Percentiles rank a stretch among this genome's conserved stretches.
phyloP scores from a whole-genome alignment of 2,888 invertebrate species.

The Lingula anatina region DNA sequence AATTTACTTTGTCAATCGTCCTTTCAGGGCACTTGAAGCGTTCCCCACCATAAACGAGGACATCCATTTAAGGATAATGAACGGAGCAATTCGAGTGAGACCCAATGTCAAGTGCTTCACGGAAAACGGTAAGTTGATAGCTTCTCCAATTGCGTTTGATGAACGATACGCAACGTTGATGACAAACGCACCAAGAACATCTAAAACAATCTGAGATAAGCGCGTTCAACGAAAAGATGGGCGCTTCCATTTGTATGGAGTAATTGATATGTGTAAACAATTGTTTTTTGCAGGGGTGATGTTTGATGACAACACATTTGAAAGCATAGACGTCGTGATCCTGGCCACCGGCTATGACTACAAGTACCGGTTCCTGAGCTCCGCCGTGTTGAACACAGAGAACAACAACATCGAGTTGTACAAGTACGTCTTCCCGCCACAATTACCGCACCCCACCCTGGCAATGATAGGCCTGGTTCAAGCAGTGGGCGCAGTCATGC shows the following conservation, averaged over 20 bases:
- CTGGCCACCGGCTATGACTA: constrained; percentile 53
- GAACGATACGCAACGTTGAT: too few relatives aligned
- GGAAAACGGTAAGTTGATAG: too few relatives aligned
- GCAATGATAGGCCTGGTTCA: constrained; percentile 52
- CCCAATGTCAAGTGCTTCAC: constrained; percentile 36
- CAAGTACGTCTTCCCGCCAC: constrained; percentile 52
- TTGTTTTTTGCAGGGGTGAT: constrained; percentile 27
- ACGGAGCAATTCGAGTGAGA: constrained; percentile 43
- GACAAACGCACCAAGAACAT: too few relatives aligned
- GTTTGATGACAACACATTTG: constrained; percentile 40
- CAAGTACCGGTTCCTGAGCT: constrained; percentile 41
- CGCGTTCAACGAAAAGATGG: too few relatives aligned
- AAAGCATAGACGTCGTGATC: constrained; percentile 44
- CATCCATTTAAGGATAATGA: constrained; percentile 52
- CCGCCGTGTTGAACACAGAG: constrained; percentile 22
- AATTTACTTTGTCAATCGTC: too few relatives aligned
- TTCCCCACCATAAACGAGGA: constrained; percentile 54
- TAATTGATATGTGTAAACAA: too few relatives aligned
- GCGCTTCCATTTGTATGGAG: too few relatives aligned
- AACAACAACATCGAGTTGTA: constrained; percentile 48
- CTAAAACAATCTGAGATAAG: too few relatives aligned
- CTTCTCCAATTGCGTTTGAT: too few relatives aligned
- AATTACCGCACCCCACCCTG: constrained; percentile 37
- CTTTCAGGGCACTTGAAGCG: constrained; percentile 33
- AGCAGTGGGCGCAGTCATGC: constrained; percentile 53